Conservation (phyloP, 2,113 vertebrate species). For the Daubentonia madagascariensis region DNA sequence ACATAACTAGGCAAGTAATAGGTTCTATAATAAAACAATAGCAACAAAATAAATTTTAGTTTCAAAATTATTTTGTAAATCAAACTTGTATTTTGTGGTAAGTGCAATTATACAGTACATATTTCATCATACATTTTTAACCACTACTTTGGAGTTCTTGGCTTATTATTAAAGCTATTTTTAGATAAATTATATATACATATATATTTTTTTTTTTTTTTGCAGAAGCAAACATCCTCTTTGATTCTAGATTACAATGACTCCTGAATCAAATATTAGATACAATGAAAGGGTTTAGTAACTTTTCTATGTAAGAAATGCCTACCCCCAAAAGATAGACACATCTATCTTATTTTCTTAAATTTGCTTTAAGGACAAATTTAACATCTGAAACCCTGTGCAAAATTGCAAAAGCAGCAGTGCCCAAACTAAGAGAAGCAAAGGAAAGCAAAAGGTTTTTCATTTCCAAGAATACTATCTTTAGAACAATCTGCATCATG, state of each 20-base stretch:
- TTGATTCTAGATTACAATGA: constrained; percentile 59
- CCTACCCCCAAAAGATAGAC: constrained; percentile 28
- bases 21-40: constrained; percentile 5
- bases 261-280: constrained; percentile 25
- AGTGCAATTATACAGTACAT: neutral
- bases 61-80: constrained; percentile 49
- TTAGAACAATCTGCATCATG: constrained; percentile 50
- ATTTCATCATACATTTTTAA: constrained; percentile 52
- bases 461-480: constrained; percentile 70
- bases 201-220: neutral
- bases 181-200: neutral
- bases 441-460: constrained; percentile 68
- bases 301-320: constrained; percentile 50
- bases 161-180: constrained; percentile 45
- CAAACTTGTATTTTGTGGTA: neutral
- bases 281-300: constrained; percentile 18
- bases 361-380: constrained; percentile 53
- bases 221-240: constrained; percentile 10
- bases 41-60: constrained; percentile 34
- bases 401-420: constrained; percentile 67
- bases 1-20: constrained; percentile 11
- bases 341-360: neutral
- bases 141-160: neutral
- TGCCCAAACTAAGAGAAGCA: constrained; percentile 68
- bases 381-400: constrained; percentile 19